Conservation (phyloP, 2,113 vertebrate species). For the Eolophus roseicapilla region DNA sequence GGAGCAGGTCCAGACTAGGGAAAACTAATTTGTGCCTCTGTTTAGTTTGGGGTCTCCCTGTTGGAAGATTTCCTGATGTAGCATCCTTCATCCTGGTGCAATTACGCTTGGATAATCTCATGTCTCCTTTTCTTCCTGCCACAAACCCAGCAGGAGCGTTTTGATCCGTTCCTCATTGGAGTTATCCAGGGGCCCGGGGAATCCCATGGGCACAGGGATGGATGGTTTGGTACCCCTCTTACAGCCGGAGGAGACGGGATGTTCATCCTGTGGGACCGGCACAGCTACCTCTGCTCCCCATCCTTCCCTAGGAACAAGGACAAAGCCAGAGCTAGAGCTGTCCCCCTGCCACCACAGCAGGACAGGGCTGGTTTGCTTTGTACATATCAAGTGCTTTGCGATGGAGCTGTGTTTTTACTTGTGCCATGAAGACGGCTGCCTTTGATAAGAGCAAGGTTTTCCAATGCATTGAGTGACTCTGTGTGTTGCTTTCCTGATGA, state of each 20-base stretch:
- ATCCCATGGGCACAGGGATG: neutral
- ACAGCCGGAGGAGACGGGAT: neutral
- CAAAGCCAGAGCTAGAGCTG: neutral
- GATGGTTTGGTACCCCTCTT: neutral
- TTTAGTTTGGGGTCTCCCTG: neutral
- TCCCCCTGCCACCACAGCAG: too few species aligned
- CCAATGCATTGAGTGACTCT: neutral
- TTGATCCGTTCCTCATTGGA: accelerated
- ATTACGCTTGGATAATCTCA: neutral
- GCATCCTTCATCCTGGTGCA: neutral
- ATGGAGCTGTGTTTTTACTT: neutral
- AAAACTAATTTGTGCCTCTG: neutral
- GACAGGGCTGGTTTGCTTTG: neutral
- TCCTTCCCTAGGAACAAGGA: neutral
- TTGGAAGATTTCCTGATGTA: neutral
- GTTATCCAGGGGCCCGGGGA: neutral
- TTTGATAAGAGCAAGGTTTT: neutral
- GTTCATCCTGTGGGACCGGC: neutral
- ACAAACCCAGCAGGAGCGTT: accelerated
- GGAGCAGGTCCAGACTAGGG: neutral
- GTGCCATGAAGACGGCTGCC: neutral
- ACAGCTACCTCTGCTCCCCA: neutral
- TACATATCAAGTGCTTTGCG: neutral
- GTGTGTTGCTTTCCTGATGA: neutral
- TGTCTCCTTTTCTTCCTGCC: neutral